These are phyloP conservation scores for Baccha elongata DNA, from an alignment of 2,888 invertebrate genomes.

Conservation along the genomic window DNA sequence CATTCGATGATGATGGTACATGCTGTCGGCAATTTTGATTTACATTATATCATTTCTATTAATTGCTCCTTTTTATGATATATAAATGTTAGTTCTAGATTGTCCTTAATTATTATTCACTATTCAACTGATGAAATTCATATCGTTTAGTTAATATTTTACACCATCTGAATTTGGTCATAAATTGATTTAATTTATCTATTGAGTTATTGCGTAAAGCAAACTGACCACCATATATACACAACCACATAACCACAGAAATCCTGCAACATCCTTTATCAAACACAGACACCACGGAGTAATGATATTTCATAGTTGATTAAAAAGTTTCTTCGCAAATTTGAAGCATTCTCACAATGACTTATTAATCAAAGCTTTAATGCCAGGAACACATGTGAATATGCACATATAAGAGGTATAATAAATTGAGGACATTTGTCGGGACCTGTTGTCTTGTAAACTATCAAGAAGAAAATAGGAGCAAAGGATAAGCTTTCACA, in stretches of 20 bases:
- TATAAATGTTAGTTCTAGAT: neutral
- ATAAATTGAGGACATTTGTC: constrained; percentile 68
- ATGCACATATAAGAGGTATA: constrained; percentile 23
- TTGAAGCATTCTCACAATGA: constrained; percentile 44
- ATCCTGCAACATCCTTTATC: neutral
- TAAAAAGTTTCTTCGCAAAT: constrained; percentile 43
- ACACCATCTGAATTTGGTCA: no score
- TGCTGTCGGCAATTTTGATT: constrained; percentile 25
- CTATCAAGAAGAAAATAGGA: constrained; percentile 50
- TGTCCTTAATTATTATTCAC: neutral
- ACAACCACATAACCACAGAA: constrained; percentile 6
- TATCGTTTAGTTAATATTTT: neutral
- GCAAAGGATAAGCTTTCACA: constrained; percentile 63
- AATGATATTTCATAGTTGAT: constrained; percentile 58
- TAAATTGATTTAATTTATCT: constrained; percentile 24
- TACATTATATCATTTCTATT: constrained; percentile 33
- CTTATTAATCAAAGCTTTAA: constrained; percentile 66
- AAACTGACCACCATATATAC: neutral
- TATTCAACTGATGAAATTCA: neutral
- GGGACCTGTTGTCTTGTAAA: constrained; percentile 71
- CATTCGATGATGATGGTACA: constrained; percentile 14
- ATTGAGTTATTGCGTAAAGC: constrained; percentile 11
- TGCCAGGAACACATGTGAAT: constrained; percentile 55
- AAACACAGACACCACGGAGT: no score
- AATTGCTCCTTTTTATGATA: constrained; percentile 17